Conservation (phyloP, 1,140 invertebrate species). For the Zaprionus inermis region DNA sequence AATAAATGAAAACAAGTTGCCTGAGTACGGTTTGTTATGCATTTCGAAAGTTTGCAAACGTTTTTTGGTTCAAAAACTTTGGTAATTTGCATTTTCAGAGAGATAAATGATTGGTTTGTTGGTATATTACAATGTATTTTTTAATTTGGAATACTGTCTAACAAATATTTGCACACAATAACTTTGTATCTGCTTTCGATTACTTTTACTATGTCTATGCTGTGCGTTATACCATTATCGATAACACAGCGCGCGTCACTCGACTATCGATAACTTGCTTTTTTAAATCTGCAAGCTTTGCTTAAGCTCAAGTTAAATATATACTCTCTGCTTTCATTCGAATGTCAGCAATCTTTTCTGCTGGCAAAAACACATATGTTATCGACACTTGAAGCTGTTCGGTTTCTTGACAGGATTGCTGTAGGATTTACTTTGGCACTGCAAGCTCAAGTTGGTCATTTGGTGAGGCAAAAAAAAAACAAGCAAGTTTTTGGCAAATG, state of each 20-base stretch:
- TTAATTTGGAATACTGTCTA: no score
- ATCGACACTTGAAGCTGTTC: not conserved
- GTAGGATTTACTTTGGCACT: not conserved
- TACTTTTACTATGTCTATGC: no score
- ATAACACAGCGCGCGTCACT: not conserved
- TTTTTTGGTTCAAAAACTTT: not conserved
- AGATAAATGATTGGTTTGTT: not conserved
- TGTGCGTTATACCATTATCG: no score
- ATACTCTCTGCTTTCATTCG: no score
- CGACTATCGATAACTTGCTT: no score
- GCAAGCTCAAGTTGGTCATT: not conserved
- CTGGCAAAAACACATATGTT: not conserved
- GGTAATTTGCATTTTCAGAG: not conserved
- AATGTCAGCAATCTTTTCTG: no score
- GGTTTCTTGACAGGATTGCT: not conserved
- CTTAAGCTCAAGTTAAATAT: no score
- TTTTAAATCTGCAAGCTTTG: no score
- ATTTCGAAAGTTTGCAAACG: not conserved
- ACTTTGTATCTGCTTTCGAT: no score
- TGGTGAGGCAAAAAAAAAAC: not conserved
- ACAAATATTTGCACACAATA: not conserved
- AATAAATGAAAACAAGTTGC: not conserved
- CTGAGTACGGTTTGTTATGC: not conserved
- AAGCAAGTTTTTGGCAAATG: conserved; percentile 1
- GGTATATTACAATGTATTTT: not conserved